Evolutionary conservation across 2,888 invertebrate species (phyloP).

Genomic region (Eustalomyia histrio): DNA sequence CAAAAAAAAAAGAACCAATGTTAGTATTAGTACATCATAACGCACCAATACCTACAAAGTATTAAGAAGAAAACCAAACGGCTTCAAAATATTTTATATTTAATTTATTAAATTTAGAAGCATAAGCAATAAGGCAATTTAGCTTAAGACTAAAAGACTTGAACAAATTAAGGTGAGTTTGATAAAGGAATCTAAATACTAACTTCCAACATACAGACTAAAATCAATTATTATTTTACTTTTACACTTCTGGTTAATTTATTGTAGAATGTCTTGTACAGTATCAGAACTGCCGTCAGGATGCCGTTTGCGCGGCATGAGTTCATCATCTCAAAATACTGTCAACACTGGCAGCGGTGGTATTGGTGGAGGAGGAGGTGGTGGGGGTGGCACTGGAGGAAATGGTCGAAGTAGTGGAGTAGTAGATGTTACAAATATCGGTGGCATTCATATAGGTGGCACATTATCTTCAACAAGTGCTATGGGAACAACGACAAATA

Average conservation of each 20-base stretch:
- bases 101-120: constrained; percentile 48
- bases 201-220: too few relatives aligned
- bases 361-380: constrained; percentile 63
- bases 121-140: constrained; percentile 63
- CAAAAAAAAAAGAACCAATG: constrained; percentile 52
- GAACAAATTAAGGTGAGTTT: constrained; percentile 58
- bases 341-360: constrained; percentile 72
- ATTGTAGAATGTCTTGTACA: constrained; percentile 82
- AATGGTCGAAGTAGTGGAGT: constrained; percentile 58
- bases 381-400: constrained; percentile 73
- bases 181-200: not conserved
- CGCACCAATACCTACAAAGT: constrained; percentile 52
- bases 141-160: constrained; percentile 64
- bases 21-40: constrained; percentile 52
- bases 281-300: constrained; percentile 81
- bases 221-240: not conserved
- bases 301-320: constrained; percentile 80
- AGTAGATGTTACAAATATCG: constrained; percentile 69
- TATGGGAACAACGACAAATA: constrained; percentile 68
- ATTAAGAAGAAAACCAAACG: constrained; percentile 49
- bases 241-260: not conserved
- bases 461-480: constrained; percentile 70
- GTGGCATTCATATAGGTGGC: constrained; percentile 72
- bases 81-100: constrained; percentile 54
- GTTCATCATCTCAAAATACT: constrained; percentile 76